Evolutionary conservation across 2,113 vertebrate species (phyloP).

Genomic region (Pelvicachromis taeniatus): DNA sequence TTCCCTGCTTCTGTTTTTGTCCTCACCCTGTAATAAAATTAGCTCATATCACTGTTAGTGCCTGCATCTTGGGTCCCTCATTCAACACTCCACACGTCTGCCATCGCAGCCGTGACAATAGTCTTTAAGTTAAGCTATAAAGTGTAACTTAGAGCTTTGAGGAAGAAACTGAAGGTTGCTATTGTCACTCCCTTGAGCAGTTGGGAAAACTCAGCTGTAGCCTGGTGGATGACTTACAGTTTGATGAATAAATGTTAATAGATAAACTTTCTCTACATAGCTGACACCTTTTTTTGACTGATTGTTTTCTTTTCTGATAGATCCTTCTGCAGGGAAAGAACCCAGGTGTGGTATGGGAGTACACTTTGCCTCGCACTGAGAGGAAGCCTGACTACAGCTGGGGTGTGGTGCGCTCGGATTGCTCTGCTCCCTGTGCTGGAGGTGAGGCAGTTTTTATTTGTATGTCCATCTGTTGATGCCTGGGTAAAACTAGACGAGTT

Average conservation of each 20-base stretch:
- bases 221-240: background rate
- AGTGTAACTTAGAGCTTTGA: background rate
- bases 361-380: conserved; percentile 80
- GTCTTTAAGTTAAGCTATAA: background rate
- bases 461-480: background rate
- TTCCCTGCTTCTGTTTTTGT: no score
- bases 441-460: conserved; percentile 69
- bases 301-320: conserved; percentile 59
- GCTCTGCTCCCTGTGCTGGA: conserved; percentile 89
- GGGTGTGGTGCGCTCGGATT: conserved; percentile 84
- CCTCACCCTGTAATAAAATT: no score
- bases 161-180: background rate
- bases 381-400: conserved; percentile 81
- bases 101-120: no score
- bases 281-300: background rate
- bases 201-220: background rate
- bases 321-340: conserved; percentile 94
- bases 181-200: background rate
- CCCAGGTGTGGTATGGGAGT: conserved; percentile 91
- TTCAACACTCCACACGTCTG: no score
- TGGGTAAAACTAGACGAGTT: background rate
- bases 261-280: background rate
- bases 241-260: background rate
- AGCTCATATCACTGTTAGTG: no score
- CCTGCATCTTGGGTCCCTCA: no score